Evolutionary conservation across 2,888 invertebrate genomes (phyloP).

Genomic region (Nomada flava): DNA sequence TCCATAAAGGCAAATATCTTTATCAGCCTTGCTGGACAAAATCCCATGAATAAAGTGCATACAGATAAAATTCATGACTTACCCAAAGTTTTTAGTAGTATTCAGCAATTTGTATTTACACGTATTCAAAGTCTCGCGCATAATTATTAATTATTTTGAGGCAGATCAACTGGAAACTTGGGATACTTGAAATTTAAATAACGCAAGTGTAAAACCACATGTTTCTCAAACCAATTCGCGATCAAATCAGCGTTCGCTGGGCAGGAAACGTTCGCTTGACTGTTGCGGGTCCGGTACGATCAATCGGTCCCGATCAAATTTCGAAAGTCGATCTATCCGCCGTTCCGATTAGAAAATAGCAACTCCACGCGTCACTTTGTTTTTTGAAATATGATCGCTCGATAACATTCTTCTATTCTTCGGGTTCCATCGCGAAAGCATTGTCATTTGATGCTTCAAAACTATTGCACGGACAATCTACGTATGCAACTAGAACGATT

Average conservation of each 20-base stretch:
- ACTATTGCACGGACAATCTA: conserved; percentile 8
- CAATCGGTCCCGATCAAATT: conserved; percentile 50
- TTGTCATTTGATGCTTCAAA: conserved; percentile 16
- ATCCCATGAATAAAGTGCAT: not conserved
- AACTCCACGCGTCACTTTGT: not conserved
- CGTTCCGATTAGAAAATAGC: conserved; percentile 46
- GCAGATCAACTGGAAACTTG: too few species aligned
- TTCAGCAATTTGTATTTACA: conserved; percentile 58
- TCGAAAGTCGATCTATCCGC: conserved; percentile 52
- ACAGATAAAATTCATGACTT: conserved; percentile 30
- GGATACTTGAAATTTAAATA: too few species aligned
- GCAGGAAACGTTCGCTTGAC: not conserved
- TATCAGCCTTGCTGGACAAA: too few species aligned
- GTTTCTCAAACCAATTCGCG: not conserved
- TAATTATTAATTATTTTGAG: too few species aligned
- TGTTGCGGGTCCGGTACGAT: not conserved
- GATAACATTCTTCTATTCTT: conserved; percentile 39
- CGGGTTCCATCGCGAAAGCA: not conserved
- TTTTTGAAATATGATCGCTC: conserved; percentile 32
- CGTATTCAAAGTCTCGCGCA: conserved; percentile 22
- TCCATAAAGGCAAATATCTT: too few species aligned
- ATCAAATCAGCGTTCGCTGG: not conserved
- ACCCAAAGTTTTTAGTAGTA: conserved; percentile 35
- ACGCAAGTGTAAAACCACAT: too few species aligned
- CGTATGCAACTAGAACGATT: not conserved